phyloP scores from a whole-genome alignment of 2,113 vertebrate species.

The Plecturocebus donacophilus region DNA sequence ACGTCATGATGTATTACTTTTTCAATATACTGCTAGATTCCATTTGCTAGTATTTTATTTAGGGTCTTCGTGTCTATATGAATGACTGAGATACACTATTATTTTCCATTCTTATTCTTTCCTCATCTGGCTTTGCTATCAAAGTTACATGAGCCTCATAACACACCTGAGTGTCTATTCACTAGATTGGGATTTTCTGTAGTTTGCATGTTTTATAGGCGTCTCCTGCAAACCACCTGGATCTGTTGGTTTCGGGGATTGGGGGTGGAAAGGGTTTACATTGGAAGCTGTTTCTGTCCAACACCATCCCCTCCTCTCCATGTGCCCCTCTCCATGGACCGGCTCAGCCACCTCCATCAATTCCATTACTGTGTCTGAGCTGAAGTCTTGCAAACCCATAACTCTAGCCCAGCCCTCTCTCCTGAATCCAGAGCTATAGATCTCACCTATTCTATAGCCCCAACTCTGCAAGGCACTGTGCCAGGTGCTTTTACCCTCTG shows the following conservation, averaged over 20 bases:
- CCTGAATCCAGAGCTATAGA: not conserved
- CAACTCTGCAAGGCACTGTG: not conserved
- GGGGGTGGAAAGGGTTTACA: not conserved
- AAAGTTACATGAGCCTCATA: slow-evolving; percentile 11
- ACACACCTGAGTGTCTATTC: not conserved
- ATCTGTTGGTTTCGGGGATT: not conserved
- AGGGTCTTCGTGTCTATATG: not conserved
- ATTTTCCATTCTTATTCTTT: slow-evolving; percentile 28
- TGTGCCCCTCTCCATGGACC: not conserved
- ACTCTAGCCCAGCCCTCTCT: not conserved
- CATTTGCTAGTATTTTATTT: slow-evolving; percentile 41
- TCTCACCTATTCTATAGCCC: not conserved
- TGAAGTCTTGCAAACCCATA: not conserved
- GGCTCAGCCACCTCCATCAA: not conserved
- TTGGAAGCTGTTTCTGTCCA: not conserved
- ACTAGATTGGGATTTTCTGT: not conserved
- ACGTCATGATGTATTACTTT: not conserved
- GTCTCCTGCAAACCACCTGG: not conserved
- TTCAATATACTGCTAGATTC: not conserved
- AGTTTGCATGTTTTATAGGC: not conserved
- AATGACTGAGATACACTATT: not conserved
- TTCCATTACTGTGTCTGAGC: not conserved
- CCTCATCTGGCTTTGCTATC: slow-evolving; percentile 28
- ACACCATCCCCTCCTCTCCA: not conserved
- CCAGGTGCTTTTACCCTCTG: not conserved